Conservation (phyloP, 2,797 vertebrate species). For the Siniperca undulata region DNA sequence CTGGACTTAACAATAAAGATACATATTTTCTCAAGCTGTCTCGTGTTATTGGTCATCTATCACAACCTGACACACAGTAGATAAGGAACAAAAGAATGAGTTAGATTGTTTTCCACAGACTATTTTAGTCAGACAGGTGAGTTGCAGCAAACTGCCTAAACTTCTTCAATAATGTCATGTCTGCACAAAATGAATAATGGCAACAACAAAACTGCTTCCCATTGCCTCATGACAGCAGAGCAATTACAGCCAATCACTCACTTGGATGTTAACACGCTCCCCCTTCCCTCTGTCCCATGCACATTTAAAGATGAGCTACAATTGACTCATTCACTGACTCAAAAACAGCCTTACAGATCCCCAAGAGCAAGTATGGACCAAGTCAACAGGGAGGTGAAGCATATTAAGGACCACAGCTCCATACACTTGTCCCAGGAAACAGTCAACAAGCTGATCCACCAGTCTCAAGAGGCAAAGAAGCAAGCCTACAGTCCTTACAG, state of each 20-base stretch:
- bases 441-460: slow-evolving; percentile 71
- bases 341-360: slow-evolving; percentile 9
- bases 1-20: slow-evolving; percentile 56
- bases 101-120: neutral
- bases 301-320: slow-evolving; percentile 60
- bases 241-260: too few relatives aligned
- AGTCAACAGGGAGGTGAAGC: slow-evolving; percentile 19
- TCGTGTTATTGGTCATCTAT: slow-evolving; percentile 2
- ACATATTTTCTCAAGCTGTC: slow-evolving; percentile 57
- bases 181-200: slow-evolving; percentile 5
- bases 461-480: slow-evolving; percentile 86
- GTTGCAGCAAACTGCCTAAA: neutral
- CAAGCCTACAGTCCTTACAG: slow-evolving; percentile 94
- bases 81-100: neutral
- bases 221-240: slow-evolving; percentile 10
- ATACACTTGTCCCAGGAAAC: slow-evolving; percentile 42
- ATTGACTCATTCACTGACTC: slow-evolving; percentile 24
- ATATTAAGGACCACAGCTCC: slow-evolving; percentile 25
- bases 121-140: neutral
- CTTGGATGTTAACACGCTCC: neutral
- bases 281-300: slow-evolving; percentile 36
- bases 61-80: neutral
- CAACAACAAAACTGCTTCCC: slow-evolving; percentile 10
- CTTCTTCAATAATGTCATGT: neutral
- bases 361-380: slow-evolving; percentile 63